A percentile compares a stretch with the other conserved stretches of the same genome.
These are phyloP conservation scores for Neodontobutis hainanensis DNA, from an alignment of 2,113 vertebrate species.

Conservation along the genomic window DNA sequence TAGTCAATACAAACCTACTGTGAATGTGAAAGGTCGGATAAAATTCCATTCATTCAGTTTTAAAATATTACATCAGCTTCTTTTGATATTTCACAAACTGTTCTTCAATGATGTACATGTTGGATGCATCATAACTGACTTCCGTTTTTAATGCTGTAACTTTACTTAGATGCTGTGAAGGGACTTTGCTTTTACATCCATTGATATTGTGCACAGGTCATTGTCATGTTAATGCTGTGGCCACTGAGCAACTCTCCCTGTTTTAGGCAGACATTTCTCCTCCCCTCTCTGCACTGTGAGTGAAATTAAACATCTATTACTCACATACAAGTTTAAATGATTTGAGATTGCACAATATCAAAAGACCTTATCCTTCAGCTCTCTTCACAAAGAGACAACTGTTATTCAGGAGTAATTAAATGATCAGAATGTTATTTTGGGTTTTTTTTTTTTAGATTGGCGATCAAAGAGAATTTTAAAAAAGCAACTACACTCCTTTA, in stretches of 20 bases:
- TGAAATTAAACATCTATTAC: conserved; percentile 8
- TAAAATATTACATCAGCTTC: too few relatives aligned
- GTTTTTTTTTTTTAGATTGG: background rate
- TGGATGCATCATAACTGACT: too few relatives aligned
- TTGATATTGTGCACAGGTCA: conserved; percentile 45
- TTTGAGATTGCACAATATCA: too few relatives aligned
- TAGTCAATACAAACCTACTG: too few relatives aligned
- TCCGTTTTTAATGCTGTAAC: background rate
- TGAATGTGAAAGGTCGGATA: too few relatives aligned
- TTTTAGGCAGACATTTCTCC: conserved; percentile 33
- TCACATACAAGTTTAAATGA: conserved; percentile 1
- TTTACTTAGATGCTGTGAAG: background rate
- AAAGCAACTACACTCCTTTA: background rate
- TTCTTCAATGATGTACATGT: background rate
- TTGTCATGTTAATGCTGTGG: conserved; percentile 73
- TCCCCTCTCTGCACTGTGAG: conserved; percentile 4
- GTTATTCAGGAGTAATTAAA: too few relatives aligned
- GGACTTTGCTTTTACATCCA: conserved; percentile 5
- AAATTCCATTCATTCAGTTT: too few relatives aligned
- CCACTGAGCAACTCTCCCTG: conserved; percentile 36
- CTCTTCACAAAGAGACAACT: too few relatives aligned
- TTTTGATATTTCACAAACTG: background rate
- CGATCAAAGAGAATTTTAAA: too few relatives aligned
- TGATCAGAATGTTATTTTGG: too few relatives aligned
- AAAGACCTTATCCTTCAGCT: too few relatives aligned